These are phyloP conservation scores for Brenthis ino DNA, from an alignment of 2,888 invertebrate species.

Conservation along the genomic window DNA sequence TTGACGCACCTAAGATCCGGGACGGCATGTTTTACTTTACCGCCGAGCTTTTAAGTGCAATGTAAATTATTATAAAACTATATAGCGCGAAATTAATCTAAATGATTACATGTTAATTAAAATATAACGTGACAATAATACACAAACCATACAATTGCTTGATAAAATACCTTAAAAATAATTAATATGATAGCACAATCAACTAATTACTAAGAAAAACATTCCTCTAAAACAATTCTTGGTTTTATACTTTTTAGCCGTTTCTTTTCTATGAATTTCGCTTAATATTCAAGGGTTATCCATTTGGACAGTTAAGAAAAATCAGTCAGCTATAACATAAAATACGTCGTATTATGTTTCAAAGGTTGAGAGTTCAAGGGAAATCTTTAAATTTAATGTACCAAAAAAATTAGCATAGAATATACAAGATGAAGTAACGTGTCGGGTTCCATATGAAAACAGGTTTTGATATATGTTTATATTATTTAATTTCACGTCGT, in stretches of 20 bases:
- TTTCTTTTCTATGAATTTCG: neutral
- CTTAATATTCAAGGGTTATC: conserved; percentile 5
- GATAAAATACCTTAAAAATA: too few species aligned
- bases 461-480: conserved; percentile 13
- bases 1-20: conserved; percentile 13
- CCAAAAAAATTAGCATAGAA: conserved; percentile 21
- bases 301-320: conserved; percentile 22
- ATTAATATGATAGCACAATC: too few species aligned
- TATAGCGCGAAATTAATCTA: too few species aligned
- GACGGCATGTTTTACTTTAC: conserved; percentile 7
- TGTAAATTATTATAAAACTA: neutral
- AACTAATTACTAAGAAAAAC: too few species aligned
- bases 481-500: neutral
- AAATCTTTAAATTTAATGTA: conserved; percentile 12
- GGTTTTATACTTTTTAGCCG: neutral
- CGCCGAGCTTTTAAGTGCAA: neutral
- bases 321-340: conserved; percentile 22
- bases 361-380: conserved; percentile 34
- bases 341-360: conserved; percentile 28
- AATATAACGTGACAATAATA: too few species aligned
- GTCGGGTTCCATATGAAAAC: conserved; percentile 11
- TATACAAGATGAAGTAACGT: conserved; percentile 9
- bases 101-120: too few species aligned
- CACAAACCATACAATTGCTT: too few species aligned
- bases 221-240: too few species aligned